Evolutionary conservation across 2,888 invertebrate genomes (phyloP).

Genomic region (Synanthedon tipuliformis): DNA sequence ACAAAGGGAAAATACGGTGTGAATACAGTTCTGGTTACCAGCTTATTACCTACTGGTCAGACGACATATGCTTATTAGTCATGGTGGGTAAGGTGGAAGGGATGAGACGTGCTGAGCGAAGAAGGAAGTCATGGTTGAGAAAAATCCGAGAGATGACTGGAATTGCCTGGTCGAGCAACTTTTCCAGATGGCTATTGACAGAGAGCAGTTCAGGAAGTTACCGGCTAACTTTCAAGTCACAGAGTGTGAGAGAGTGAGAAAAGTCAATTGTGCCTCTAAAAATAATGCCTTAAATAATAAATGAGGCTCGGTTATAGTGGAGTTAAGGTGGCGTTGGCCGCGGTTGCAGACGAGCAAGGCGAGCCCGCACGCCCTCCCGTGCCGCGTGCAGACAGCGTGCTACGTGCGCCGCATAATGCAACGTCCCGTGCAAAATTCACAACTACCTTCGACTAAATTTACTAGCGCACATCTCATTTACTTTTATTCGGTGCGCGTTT

Average conservation of each 20-base stretch:
- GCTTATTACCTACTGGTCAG: too few species aligned
- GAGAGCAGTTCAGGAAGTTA: too few species aligned
- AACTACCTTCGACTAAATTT: constrained; percentile 60
- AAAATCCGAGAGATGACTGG: too few species aligned
- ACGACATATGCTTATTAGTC: too few species aligned
- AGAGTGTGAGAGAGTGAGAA: constrained; percentile 4
- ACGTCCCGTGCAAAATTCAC: constrained; percentile 62
- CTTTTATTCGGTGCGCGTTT: constrained; percentile 42
- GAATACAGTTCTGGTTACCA: constrained; percentile 7
- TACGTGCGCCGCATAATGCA: constrained; percentile 68
- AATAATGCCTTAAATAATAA: constrained; percentile 17
- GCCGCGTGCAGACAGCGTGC: constrained; percentile 48
- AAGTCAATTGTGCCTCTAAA: constrained; percentile 27
- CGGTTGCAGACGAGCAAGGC: constrained; percentile 27
- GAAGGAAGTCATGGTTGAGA: too few species aligned
- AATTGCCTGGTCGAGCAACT: too few species aligned
- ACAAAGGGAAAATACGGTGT: background rate
- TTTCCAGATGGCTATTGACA: constrained; percentile 1
- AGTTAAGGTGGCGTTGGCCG: constrained; percentile 27
- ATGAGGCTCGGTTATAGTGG: constrained; percentile 49
- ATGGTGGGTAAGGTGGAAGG: too few species aligned
- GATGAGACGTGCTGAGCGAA: too few species aligned
- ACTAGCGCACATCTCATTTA: constrained; percentile 62
- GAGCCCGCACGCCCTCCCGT: constrained; percentile 22
- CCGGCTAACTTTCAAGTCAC: too few species aligned